Conservation (phyloP, 2,888 invertebrate species). For the Zootermopsis nevadensis region DNA sequence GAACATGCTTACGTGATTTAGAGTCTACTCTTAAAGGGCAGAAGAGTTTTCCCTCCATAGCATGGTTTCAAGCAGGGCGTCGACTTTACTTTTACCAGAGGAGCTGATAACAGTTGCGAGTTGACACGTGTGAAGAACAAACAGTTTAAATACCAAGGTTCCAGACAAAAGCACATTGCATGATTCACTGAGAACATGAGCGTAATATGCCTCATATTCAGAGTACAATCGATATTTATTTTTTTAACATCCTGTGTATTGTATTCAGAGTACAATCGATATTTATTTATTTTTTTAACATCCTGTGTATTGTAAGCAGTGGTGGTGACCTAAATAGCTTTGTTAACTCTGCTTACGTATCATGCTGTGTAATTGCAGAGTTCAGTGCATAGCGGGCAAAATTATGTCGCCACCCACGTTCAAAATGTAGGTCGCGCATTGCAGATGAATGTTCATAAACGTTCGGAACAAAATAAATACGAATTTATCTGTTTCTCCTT, state of each 20-base stretch:
- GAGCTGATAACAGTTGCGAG: too few relatives aligned
- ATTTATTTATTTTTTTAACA: conserved; percentile 1
- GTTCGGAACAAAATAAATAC: not conserved
- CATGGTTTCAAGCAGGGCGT: too few relatives aligned
- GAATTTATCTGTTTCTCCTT: too few relatives aligned
- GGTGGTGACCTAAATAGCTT: conserved; percentile 9
- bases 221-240: too few relatives aligned
- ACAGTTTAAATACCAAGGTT: not conserved
- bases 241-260: too few relatives aligned
- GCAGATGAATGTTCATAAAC: not conserved
- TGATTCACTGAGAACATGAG: too few relatives aligned
- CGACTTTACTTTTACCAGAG: too few relatives aligned
- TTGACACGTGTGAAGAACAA: too few relatives aligned
- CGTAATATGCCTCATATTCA: not conserved
- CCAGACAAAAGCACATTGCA: not conserved
- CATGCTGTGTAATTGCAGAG: not conserved
- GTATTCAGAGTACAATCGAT: not conserved
- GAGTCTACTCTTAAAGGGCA: too few relatives aligned
- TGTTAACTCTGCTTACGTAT: not conserved
- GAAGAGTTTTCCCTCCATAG: too few relatives aligned
- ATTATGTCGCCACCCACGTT: not conserved
- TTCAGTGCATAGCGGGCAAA: conserved; percentile 10
- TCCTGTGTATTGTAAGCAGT: not conserved
- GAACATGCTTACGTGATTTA: too few relatives aligned
- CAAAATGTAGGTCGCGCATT: not conserved